Percentiles rank a stretch among this genome's conserved stretches.
phyloP scores from a whole-genome alignment of 2,888 invertebrate species.

The Tachystola acroxantha region DNA sequence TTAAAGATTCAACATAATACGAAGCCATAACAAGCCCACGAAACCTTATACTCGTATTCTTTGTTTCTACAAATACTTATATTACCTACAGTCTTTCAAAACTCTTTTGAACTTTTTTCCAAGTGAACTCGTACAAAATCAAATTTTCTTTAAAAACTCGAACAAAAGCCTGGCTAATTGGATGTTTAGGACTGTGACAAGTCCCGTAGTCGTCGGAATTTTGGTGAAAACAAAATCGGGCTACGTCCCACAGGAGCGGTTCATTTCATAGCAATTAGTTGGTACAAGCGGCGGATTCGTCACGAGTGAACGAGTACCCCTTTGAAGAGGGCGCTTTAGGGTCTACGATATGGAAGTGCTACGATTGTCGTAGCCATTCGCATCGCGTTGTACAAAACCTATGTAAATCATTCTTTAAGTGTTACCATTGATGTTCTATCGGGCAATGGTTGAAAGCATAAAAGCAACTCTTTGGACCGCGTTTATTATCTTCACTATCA shows the following conservation, averaged over 20 bases:
- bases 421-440: too few species aligned
- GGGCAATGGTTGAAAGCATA: too few species aligned
- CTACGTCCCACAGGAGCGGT: constrained; percentile 57
- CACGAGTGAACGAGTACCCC: constrained; percentile 73
- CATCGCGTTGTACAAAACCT: too few species aligned
- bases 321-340: constrained; percentile 37
- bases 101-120: constrained; percentile 1
- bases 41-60: background rate
- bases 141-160: background rate
- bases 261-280: constrained; percentile 76
- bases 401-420: too few species aligned
- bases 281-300: constrained; percentile 68
- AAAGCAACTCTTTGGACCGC: too few species aligned
- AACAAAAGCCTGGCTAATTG: constrained; percentile 4
- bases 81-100: background rate
- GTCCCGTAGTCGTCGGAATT: constrained; percentile 41
- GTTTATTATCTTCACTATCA: too few species aligned
- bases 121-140: background rate
- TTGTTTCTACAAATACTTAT: constrained; percentile 1
- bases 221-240: constrained; percentile 68
- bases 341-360: constrained; percentile 15
- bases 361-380: too few species aligned
- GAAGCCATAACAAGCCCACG: background rate
- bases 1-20: background rate
- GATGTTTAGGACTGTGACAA: constrained; percentile 6